These are phyloP conservation scores for Gymnopithys bicolor DNA, from an alignment of 2,797 vertebrate genomes.

Conservation along the genomic window DNA sequence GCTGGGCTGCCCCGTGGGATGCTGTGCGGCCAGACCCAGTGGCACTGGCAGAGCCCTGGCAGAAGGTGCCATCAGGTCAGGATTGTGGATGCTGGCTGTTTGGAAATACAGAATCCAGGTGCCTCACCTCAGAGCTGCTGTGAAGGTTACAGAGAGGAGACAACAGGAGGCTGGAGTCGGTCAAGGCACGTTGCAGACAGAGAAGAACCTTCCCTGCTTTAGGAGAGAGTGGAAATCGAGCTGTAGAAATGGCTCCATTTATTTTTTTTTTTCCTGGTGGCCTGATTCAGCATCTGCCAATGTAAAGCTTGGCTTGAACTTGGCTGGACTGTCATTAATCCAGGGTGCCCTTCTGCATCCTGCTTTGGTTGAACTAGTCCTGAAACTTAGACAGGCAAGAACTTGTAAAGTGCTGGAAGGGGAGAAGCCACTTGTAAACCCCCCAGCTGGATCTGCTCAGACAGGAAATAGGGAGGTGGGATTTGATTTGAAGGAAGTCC, in stretches of 20 bases:
- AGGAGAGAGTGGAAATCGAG: not conserved
- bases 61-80: not conserved
- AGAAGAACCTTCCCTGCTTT: not conserved
- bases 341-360: not conserved
- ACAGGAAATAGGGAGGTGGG: not conserved
- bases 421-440: not conserved
- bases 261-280: not conserved
- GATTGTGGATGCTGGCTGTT: fast-evolving
- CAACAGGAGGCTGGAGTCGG: fast-evolving
- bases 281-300: not conserved
- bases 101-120: not conserved
- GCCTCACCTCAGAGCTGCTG: not conserved
- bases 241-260: not conserved
- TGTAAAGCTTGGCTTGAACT: not conserved
- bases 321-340: not conserved
- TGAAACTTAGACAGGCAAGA: not conserved
- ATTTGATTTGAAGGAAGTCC: not conserved
- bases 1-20: not conserved
- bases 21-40: fast-evolving
- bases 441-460: not conserved
- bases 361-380: not conserved
- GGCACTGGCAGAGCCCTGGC: not conserved
- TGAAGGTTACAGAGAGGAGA: not conserved
- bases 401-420: not conserved
- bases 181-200: not conserved